Evolutionary conservation across 2,888 invertebrate species (phyloP).

Genomic region (Cephus runcator): DNA sequence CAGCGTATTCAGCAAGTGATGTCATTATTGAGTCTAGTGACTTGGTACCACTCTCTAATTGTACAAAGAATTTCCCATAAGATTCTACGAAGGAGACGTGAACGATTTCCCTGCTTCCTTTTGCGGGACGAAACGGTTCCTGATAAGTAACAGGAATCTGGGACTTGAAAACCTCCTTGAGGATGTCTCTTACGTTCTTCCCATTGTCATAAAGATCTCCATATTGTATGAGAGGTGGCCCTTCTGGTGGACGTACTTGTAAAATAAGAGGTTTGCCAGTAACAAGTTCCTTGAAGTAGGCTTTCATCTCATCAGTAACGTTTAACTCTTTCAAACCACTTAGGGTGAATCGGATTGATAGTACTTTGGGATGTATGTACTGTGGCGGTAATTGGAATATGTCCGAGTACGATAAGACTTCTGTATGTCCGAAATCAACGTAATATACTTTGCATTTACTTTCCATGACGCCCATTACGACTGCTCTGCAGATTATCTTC

Average conservation of each 20-base stretch:
- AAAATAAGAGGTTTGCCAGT: constrained; percentile 73
- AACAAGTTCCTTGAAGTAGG: constrained; percentile 77
- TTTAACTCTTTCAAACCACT: constrained; percentile 73
- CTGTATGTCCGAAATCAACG: constrained; percentile 85
- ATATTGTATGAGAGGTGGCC: constrained; percentile 79
- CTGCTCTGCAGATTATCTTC: constrained; percentile 78
- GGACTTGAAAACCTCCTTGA: constrained; percentile 51
- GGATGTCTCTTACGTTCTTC: constrained; percentile 71
- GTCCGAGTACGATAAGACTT: constrained; percentile 76
- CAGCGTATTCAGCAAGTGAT: constrained; percentile 73
- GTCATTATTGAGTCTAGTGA: constrained; percentile 76
- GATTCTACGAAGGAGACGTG: constrained; percentile 76
- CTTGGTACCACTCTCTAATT: constrained; percentile 72
- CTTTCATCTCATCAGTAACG: constrained; percentile 72
- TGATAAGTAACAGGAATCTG: constrained; percentile 30
- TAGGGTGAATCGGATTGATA: constrained; percentile 80
- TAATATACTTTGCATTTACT: constrained; percentile 81
- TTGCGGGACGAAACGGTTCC: constrained; percentile 32
- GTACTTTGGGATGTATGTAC: constrained; percentile 77
- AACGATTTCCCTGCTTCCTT: constrained; percentile 41
- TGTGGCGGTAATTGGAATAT: constrained; percentile 81
- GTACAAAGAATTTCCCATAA: constrained; percentile 80
- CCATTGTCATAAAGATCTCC: constrained; percentile 75
- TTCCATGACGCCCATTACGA: constrained; percentile 78
- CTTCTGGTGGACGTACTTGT: constrained; percentile 76